Evolutionary conservation across 1,140 invertebrate species (phyloP).

Genomic region (Episyrphus balteatus): DNA sequence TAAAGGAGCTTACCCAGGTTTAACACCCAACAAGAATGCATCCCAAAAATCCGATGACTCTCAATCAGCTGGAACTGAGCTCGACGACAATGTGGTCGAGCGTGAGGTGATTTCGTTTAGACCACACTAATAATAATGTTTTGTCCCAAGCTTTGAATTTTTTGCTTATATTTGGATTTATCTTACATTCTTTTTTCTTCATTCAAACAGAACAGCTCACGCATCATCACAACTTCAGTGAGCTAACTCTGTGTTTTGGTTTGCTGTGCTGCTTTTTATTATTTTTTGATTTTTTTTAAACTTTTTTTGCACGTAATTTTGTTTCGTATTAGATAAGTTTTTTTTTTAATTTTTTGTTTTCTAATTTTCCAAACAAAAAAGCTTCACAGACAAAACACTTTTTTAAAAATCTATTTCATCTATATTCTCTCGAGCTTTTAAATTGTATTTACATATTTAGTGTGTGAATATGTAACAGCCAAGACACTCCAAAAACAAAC

Average conservation of each 20-base stretch:
- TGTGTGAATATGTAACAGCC: too few species aligned
- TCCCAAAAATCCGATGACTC: neutral
- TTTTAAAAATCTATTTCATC: too few species aligned
- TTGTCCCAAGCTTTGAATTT: too few species aligned
- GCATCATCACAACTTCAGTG: too few species aligned
- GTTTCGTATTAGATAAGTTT: neutral
- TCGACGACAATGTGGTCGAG: conserved; percentile 1
- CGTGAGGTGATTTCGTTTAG: conserved; percentile 4
- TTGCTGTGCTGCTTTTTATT: neutral
- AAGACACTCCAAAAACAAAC: too few species aligned
- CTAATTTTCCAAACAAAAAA: too few species aligned
- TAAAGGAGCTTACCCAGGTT: conserved; percentile 9
- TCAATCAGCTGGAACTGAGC: neutral
- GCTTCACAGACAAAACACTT: too few species aligned
- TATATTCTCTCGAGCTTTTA: too few species aligned
- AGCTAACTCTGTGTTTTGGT: too few species aligned
- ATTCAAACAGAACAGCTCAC: neutral
- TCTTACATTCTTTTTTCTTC: neutral
- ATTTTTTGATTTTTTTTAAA: conserved; percentile 3
- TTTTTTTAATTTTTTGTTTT: too few species aligned
- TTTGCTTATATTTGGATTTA: neutral
- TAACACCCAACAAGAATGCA: neutral
- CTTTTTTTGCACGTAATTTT: neutral
- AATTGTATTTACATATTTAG: conserved; percentile 6
- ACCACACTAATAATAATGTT: neutral